These are phyloP conservation scores for Cheilosia vulpina DNA, from an alignment of 2,888 invertebrate species.

Conservation along the genomic window DNA sequence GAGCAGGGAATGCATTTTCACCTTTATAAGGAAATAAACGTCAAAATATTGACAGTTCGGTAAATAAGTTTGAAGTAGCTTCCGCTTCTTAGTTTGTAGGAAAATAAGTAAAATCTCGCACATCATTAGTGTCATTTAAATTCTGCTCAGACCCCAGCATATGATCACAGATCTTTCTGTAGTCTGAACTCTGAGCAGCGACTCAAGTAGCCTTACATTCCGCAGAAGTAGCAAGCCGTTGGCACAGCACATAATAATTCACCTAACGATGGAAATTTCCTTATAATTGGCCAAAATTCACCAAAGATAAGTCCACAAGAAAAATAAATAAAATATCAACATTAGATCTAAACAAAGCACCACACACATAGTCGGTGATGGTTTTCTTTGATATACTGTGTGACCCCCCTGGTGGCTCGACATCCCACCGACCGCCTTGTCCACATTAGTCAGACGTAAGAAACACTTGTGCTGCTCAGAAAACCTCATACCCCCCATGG, in stretches of 20 bases:
- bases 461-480: slow-evolving; percentile 55
- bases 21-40: too few relatives aligned
- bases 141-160: background rate
- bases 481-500: slow-evolving; percentile 23
- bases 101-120: background rate
- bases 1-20: too few relatives aligned
- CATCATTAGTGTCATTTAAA: slow-evolving; percentile 6
- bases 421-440: slow-evolving; percentile 3
- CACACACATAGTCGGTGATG: slow-evolving; percentile 54
- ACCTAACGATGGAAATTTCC: slow-evolving; percentile 42
- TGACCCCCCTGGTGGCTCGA: slow-evolving; percentile 1
- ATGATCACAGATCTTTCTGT: background rate
- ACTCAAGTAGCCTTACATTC: background rate
- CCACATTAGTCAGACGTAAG: slow-evolving; percentile 32
- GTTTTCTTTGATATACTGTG: slow-evolving; percentile 54
- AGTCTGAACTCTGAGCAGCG: background rate
- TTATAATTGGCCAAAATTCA: slow-evolving; percentile 54
- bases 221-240: background rate
- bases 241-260: slow-evolving; percentile 8
- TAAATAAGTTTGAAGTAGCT: too few relatives aligned
- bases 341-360: slow-evolving; percentile 60
- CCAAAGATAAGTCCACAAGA: slow-evolving; percentile 23
- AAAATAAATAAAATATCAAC: slow-evolving; percentile 46
- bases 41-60: too few relatives aligned
- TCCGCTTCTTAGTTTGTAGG: background rate